Conservation (phyloP, 2,113 vertebrate genomes). For the Trachemys scripta region DNA sequence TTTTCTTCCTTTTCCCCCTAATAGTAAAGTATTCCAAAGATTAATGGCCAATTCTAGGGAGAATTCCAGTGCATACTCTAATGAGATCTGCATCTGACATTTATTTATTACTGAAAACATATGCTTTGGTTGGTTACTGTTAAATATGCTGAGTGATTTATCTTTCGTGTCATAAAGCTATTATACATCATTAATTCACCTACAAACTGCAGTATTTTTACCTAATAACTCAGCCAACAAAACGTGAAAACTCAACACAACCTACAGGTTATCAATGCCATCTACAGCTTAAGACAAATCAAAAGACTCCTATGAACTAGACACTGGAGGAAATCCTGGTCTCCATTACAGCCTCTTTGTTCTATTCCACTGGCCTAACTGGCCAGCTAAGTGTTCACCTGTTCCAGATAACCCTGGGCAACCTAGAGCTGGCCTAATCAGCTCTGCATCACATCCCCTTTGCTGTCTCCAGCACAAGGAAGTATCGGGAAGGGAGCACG, state of each 20-base stretch:
- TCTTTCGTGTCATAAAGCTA: background rate
- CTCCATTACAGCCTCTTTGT: background rate
- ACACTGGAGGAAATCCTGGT: background rate
- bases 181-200: background rate
- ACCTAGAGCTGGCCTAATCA: background rate
- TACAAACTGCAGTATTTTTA: slow-evolving; percentile 4
- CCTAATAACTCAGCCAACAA: background rate
- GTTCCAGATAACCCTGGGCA: background rate
- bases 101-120: slow-evolving; percentile 2
- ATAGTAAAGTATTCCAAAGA: slow-evolving; percentile 34
- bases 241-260: background rate
- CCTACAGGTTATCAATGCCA: background rate
- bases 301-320: background rate
- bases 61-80: slow-evolving; percentile 26
- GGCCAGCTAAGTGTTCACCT: background rate
- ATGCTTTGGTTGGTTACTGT: background rate
- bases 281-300: background rate
- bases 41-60: slow-evolving; percentile 23
- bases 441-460: background rate
- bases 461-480: slow-evolving; percentile 13
- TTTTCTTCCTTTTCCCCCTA: background rate
- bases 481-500: background rate
- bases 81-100: background rate
- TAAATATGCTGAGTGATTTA: background rate
- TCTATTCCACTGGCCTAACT: accelerated